phyloP scores from a whole-genome alignment of 1,140 invertebrate species.

The Drosophila pectinifera region DNA sequence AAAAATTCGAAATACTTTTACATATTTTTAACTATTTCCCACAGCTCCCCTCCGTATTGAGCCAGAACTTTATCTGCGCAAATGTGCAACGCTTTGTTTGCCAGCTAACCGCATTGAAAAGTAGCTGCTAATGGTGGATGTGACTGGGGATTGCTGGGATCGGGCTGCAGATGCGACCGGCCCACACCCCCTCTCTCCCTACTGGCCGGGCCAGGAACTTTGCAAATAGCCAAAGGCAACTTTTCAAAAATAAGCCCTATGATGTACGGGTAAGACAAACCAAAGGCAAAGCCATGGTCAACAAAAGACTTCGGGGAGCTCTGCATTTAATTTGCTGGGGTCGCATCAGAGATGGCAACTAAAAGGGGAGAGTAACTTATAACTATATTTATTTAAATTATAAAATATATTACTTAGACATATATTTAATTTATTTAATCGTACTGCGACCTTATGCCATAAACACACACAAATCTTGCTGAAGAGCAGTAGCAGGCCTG shows the following conservation, averaged over 20 bases:
- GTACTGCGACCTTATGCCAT: no score
- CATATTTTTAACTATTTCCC: slow-evolving; percentile 54
- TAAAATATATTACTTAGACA: no score
- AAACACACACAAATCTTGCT: no score
- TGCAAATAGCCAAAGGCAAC: slow-evolving; percentile 78
- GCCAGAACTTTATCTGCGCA: slow-evolving; percentile 77
- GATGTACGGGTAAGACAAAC: slow-evolving; percentile 52
- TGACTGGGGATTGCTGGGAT: slow-evolving; percentile 37
- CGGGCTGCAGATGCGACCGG: no score
- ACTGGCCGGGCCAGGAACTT: slow-evolving; percentile 69
- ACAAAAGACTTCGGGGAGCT: slow-evolving; percentile 10
- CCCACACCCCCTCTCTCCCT: slow-evolving; percentile 31
- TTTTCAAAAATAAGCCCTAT: slow-evolving; percentile 79
- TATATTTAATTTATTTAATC: no score
- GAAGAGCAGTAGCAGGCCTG: no score
- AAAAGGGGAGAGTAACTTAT: no score
- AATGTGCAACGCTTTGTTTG: slow-evolving; percentile 83
- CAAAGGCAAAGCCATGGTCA: slow-evolving; percentile 36
- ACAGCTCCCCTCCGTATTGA: slow-evolving; percentile 38
- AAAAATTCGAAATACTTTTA: slow-evolving; percentile 82
- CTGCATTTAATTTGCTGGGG: slow-evolving; percentile 38
- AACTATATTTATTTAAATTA: no score
- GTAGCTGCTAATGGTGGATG: slow-evolving; percentile 81
- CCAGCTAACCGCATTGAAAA: slow-evolving; percentile 82
- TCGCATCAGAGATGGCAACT: neutral